Evolutionary conservation across 2,888 invertebrate genomes (phyloP), one percentile per base, ranked within the genome.

Genomic region (Aricia artaxerxes): DNA sequence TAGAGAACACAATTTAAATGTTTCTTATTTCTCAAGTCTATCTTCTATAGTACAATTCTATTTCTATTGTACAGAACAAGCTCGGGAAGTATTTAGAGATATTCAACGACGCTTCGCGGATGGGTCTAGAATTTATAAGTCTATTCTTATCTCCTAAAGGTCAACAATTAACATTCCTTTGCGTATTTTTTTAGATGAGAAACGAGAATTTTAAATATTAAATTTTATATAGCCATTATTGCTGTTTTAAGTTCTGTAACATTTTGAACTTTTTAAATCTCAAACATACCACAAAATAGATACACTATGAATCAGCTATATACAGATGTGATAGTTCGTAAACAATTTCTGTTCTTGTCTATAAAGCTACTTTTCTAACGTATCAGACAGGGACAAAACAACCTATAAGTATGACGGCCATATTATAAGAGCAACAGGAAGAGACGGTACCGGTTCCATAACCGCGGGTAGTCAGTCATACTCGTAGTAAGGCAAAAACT

Each of bases 401-500:
- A n/a, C 57, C 3, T 24, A 76, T 31, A 78, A 78, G 78, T 60
- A 24, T 60, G 73, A 85, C 84, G 83, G 79, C 90, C 89, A 84
- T 90, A 89, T 92, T 90, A 89, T 92, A 91, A 88, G 92, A 91
- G 87, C 84, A 89, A 87, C 88, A 93, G 92, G 93, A 93, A 92
- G 89, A 86, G 79, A 81, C 80, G 79, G 80, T 84, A 88, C 90
- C 87, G 87, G 89, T 90, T 87, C 84, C 84, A 85, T 83, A 85
- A 85, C 84, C 81, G 84, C 86, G 83, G 84, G 83, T 83, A 79
- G 81, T 79, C 83, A 83, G 82, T 80, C 81, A 83, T 31, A 53
- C 53, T 57, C 4, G 83, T 84, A 85, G 87, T 85, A 87, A 88
- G 86, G 86, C 75, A 81, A 82, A 90, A 87, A 81, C 85, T 86